These are phyloP conservation scores for Hiodon tergisus DNA, from an alignment of 2,113 vertebrate species.

Conservation along the genomic window DNA sequence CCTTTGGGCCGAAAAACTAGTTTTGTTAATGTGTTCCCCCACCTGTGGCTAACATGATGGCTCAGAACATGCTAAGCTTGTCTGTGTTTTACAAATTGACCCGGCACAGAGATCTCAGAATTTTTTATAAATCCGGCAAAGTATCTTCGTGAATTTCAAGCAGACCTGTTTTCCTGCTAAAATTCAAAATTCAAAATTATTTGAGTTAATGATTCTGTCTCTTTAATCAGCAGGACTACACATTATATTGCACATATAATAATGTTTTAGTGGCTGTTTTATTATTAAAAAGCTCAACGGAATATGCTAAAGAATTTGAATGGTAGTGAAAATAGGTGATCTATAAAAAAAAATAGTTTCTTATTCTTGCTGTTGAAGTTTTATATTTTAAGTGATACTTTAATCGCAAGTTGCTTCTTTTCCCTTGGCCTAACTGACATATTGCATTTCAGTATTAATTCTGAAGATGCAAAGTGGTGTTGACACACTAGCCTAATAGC, in stretches of 20 bases:
- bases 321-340: too few relatives aligned
- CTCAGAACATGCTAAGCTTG: slow-evolving; percentile 36
- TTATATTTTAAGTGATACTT: too few relatives aligned
- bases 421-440: too few relatives aligned
- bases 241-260: neutral
- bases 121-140: slow-evolving; percentile 35
- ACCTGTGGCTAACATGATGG: slow-evolving; percentile 39
- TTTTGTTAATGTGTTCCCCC: slow-evolving; percentile 37
- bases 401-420: too few relatives aligned
- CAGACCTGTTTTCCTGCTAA: slow-evolving; percentile 17
- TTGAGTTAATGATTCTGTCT: slow-evolving; percentile 26
- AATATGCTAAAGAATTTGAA: too few relatives aligned
- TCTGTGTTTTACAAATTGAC: slow-evolving; percentile 34
- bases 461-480: too few relatives aligned
- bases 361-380: too few relatives aligned
- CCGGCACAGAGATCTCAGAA: slow-evolving; percentile 31
- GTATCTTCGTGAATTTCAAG: slow-evolving; percentile 21
- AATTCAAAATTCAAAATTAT: slow-evolving; percentile 20
- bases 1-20: slow-evolving; percentile 19
- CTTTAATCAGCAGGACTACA: neutral
- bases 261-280: neutral
- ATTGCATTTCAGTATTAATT: too few relatives aligned
- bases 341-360: too few relatives aligned
- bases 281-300: too few relatives aligned
- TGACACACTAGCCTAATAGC: too few relatives aligned